Conservation (phyloP, 2,888 invertebrate species). For the Ophonus ardosiacus region DNA sequence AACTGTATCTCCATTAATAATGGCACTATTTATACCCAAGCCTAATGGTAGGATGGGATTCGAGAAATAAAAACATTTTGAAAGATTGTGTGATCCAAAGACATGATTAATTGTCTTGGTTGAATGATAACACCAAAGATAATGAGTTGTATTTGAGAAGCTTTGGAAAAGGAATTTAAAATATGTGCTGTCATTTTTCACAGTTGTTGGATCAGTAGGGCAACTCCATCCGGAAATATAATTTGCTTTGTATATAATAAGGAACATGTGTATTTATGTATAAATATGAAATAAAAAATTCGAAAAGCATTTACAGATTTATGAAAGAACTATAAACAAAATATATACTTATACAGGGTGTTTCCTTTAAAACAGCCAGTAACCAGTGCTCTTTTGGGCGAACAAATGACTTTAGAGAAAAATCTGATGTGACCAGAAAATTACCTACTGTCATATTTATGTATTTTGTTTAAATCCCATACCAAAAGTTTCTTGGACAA, state of each 20-base stretch:
- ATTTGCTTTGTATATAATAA: neutral
- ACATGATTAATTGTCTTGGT: conserved; percentile 52
- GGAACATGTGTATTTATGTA: neutral
- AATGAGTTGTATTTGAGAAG: conserved; percentile 55
- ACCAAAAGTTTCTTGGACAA: no score
- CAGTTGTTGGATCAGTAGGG: neutral
- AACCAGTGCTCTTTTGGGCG: no score
- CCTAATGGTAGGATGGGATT: conserved; percentile 37
- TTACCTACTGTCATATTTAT: no score
- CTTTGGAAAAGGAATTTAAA: conserved; percentile 39
- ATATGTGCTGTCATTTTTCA: conserved; percentile 54
- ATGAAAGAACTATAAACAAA: no score
- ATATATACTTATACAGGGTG: no score
- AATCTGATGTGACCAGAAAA: no score
- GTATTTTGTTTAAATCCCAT: no score
- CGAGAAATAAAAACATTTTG: conserved; percentile 42
- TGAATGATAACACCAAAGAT: conserved; percentile 56
- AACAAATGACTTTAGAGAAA: no score
- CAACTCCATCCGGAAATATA: neutral
- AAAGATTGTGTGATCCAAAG: conserved; percentile 57
- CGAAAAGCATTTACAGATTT: no score
- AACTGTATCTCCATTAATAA: conserved; percentile 52
- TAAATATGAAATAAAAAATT: no score
- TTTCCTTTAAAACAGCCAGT: no score
- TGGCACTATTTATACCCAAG: conserved; percentile 43